Conservation (phyloP, 2,113 vertebrate species). For the Aspidoscelis tigris region DNA sequence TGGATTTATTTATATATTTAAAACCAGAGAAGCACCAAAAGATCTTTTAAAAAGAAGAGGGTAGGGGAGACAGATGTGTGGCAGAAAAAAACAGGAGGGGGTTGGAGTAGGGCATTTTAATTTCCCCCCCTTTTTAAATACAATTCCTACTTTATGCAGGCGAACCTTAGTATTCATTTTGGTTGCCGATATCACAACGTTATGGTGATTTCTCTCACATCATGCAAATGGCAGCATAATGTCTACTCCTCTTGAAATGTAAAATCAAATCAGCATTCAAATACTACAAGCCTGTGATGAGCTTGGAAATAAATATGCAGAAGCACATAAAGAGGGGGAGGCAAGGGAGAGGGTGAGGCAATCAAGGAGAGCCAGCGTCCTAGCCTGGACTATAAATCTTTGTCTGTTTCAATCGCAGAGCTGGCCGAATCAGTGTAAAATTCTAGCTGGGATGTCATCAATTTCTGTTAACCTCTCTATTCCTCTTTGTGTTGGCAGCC, state of each 20-base stretch:
- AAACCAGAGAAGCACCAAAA: constrained; percentile 66
- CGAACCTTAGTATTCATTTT: constrained; percentile 76
- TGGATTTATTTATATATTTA: constrained; percentile 62
- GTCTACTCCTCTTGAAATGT: constrained; percentile 83
- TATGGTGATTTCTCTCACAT: constrained; percentile 83
- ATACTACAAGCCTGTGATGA: constrained; percentile 91
- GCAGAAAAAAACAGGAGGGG: constrained; percentile 65
- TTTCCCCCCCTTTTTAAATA: constrained; percentile 37
- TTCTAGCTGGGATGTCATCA: constrained; percentile 97
- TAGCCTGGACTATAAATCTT: constrained; percentile 97
- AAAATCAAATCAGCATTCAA: constrained; percentile 97
- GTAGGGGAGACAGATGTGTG: neutral
- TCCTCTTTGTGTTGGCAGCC: constrained; percentile 89
- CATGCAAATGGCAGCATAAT: constrained; percentile 89
- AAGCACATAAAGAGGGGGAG: constrained; percentile 76
- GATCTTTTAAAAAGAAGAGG: constrained; percentile 62
- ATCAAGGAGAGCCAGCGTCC: constrained; percentile 90
- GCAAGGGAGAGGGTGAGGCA: constrained; percentile 82
- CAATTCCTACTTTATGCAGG: constrained; percentile 73
- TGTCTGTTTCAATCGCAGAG: constrained; percentile 98
- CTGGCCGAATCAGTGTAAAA: constrained; percentile 97
- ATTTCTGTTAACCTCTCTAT: constrained; percentile 99
- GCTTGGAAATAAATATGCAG: constrained; percentile 98
- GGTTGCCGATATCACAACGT: constrained; percentile 74
- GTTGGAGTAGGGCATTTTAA: constrained; percentile 4